These are phyloP conservation scores for Holcopasites calliopsidis DNA, from an alignment of 1,140 invertebrate species.

Conservation along the genomic window DNA sequence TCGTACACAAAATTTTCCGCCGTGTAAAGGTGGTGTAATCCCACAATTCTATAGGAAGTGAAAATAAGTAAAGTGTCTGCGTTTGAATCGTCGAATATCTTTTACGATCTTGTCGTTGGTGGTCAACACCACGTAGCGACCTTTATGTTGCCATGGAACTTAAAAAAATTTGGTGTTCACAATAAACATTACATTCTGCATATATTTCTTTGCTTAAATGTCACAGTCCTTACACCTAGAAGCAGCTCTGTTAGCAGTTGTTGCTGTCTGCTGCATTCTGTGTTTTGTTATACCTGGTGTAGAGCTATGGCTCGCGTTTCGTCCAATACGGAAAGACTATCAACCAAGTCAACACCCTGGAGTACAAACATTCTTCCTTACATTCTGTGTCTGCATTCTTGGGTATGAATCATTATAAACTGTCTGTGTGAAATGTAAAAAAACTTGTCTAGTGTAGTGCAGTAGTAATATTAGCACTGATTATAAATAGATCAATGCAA, in stretches of 20 bases:
- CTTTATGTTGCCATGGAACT: no score
- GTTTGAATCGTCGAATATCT: no score
- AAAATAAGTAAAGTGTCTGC: no score
- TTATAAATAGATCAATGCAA: no score
- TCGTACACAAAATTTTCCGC: no score
- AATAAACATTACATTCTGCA: neutral
- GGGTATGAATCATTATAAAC: conserved; percentile 59
- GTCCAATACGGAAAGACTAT: conserved; percentile 71
- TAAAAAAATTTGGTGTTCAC: no score
- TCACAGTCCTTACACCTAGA: conserved; percentile 72
- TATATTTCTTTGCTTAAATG: neutral
- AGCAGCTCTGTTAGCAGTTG: conserved; percentile 66
- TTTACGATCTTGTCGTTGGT: no score
- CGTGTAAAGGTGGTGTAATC: no score
- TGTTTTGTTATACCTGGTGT: conserved; percentile 75
- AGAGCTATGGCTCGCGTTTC: conserved; percentile 76
- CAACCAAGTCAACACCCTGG: conserved; percentile 68
- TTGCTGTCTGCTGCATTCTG: conserved; percentile 70
- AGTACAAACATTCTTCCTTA: conserved; percentile 68
- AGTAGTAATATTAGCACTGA: no score
- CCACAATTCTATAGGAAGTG: no score
- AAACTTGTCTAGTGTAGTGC: no score
- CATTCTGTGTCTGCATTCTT: conserved; percentile 67
- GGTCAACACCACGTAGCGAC: no score
- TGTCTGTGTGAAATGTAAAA: neutral